These are phyloP conservation scores for Heliothis virescens DNA, from an alignment of 1,140 invertebrate species.

Conservation along the genomic window DNA sequence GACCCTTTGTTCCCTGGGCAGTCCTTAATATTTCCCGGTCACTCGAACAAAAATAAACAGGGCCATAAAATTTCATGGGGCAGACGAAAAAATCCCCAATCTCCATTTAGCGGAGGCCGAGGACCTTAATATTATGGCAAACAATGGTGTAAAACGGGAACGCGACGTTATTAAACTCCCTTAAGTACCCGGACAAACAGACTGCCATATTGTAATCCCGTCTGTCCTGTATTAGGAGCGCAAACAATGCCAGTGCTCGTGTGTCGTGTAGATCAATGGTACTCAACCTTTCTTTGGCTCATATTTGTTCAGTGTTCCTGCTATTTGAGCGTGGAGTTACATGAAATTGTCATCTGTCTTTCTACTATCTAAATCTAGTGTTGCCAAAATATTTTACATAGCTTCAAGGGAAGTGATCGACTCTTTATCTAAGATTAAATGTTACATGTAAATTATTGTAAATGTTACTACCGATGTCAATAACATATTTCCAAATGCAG, in stretches of 20 bases:
- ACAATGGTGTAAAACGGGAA: slow-evolving; percentile 41
- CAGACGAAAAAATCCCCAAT: slow-evolving; percentile 32
- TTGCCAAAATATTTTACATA: no score
- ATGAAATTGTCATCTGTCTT: no score
- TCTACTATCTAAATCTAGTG: no score
- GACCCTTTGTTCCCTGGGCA: neutral
- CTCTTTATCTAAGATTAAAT: no score
- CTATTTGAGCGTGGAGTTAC: no score
- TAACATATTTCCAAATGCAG: no score
- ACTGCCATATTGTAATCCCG: slow-evolving; percentile 28
- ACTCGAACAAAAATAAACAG: slow-evolving; percentile 30
- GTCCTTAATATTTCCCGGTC: slow-evolving; percentile 17
- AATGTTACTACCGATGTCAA: no score
- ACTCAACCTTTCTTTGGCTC: slow-evolving; percentile 8
- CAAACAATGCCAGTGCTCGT: slow-evolving; percentile 19
- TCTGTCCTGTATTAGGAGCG: slow-evolving; percentile 24
- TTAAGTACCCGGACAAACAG: slow-evolving; percentile 26
- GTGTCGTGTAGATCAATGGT: slow-evolving; percentile 18
- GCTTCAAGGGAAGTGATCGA: no score
- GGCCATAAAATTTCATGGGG: slow-evolving; percentile 32
- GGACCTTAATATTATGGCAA: slow-evolving; percentile 35
- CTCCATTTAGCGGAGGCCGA: slow-evolving; percentile 10
- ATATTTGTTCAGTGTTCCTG: neutral
- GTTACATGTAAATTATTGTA: no score
- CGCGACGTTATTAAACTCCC: slow-evolving; percentile 21